phyloP scores from a whole-genome alignment of 2,888 invertebrate genomes.

The Perithous albicinctus region DNA sequence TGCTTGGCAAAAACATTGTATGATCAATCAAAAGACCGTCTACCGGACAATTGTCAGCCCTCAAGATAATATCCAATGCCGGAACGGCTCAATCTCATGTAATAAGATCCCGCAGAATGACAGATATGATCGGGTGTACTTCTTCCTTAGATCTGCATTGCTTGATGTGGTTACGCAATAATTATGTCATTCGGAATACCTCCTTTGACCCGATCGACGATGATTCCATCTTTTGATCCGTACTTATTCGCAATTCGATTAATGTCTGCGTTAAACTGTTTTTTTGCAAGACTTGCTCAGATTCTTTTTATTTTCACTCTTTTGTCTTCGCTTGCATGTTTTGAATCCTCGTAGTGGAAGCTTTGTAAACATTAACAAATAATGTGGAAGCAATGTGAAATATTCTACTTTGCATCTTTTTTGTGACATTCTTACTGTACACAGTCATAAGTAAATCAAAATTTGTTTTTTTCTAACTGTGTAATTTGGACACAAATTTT shows the following conservation, averaged over 20 bases:
- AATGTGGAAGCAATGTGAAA: too few relatives aligned
- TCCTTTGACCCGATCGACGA: slow-evolving; percentile 34
- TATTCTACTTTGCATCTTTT: too few relatives aligned
- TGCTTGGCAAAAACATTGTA: not conserved
- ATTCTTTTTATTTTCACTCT: not conserved
- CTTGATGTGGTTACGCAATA: slow-evolving; percentile 48
- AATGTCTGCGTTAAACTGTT: not conserved
- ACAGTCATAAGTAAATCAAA: too few relatives aligned
- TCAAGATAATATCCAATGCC: slow-evolving; percentile 47
- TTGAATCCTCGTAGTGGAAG: not conserved
- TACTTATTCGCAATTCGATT: slow-evolving; percentile 43
- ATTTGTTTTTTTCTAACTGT: too few relatives aligned
- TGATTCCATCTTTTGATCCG: slow-evolving; percentile 42
- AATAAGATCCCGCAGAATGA: slow-evolving; percentile 33
- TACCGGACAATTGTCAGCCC: not conserved
- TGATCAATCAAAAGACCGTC: slow-evolving; percentile 7
- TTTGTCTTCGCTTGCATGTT: not conserved
- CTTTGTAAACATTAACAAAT: too few relatives aligned
- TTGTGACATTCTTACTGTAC: too few relatives aligned
- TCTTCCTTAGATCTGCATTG: not conserved
- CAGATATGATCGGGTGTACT: slow-evolving; percentile 14
- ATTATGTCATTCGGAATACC: slow-evolving; percentile 61
- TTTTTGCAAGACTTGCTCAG: not conserved
- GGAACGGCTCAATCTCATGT: slow-evolving; percentile 31
- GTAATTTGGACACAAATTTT: too few relatives aligned